These are phyloP conservation scores for Paguma larvata DNA, from an alignment of 2,797 vertebrate species.

Conservation along the genomic window DNA sequence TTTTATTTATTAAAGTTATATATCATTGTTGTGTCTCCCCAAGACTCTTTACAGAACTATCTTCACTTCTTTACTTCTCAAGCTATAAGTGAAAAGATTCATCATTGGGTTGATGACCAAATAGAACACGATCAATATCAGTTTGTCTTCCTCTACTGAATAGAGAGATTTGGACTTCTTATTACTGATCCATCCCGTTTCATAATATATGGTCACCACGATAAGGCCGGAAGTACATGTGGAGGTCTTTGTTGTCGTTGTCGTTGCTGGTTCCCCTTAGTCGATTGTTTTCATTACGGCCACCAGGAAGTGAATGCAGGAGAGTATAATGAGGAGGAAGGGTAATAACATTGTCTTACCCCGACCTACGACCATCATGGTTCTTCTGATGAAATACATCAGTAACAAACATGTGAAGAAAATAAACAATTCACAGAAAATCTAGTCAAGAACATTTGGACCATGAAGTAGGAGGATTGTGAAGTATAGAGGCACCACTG, in stretches of 20 bases:
- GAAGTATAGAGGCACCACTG: background rate
- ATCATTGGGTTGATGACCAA: background rate
- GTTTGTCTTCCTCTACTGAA: background rate
- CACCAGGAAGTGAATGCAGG: background rate
- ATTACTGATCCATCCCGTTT: background rate
- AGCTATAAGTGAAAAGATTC: background rate
- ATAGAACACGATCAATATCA: background rate
- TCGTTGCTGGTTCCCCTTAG: background rate
- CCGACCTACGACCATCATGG: background rate
- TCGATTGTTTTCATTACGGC: background rate
- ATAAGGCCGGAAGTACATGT: background rate
- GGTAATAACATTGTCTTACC: background rate
- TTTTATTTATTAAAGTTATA: background rate
- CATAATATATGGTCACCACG: background rate
- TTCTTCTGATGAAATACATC: background rate
- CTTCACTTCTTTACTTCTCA: background rate
- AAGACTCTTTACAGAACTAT: background rate
- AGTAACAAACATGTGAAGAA: background rate
- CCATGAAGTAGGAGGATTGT: background rate
- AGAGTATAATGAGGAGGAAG: background rate
- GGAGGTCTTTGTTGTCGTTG: background rate
- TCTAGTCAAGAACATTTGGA: background rate
- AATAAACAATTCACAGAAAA: background rate
- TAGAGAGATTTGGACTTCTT: background rate
- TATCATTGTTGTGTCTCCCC: background rate